Evolutionary conservation across 2,797 vertebrate genomes (phyloP), one percentile per base, ranked within the genome.

Genomic region (Staurois parvus): DNA sequence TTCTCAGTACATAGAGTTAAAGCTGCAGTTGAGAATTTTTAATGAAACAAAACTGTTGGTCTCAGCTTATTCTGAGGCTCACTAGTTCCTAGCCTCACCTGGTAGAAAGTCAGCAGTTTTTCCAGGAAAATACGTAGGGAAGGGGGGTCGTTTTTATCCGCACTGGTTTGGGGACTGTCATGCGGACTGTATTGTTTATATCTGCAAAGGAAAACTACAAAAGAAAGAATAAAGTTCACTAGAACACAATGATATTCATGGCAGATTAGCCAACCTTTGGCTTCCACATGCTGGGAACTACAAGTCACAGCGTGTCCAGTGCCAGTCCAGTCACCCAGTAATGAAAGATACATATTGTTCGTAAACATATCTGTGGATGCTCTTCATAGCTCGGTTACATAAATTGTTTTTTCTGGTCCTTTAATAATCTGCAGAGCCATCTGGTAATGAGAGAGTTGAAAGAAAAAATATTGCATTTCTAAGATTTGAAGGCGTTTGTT

Each of bases 91-190:
- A 75, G 70, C 80, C 56, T 83, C 70, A 83, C 72, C 81, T 83
- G 40, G 81, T 83, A 74, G 81, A 83, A 52, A 81, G 81, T 75
- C 81, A 83, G 81, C 81, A 83, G 6, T 67, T 83, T 83, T 83
- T 59, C 40, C 29, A 30, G 70, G 69, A 74, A 74, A 72, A 72
- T 81, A 81, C 48, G 68, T 45, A 26, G 48, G 68, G 79, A 81
- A 62, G 79, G 79, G 79, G 79, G 79, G 21, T 12, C 68, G 2
- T 15, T 24, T 59, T 32, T 21, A 81, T 72, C 48, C 30, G 2
- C 29, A 11, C 37, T 29, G 79, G 29, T 81, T 81, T 29, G 45
- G 45, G 70, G 24, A 0, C 67, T 72, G 45, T 72, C 45, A 59
- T 12, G 15, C 4, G 48, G 52, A 72, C 45, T 52, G 45, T 64